Evolutionary conservation across 2,888 invertebrate species (phyloP), one percentile per base, ranked within the genome.

Genomic region (Pseudococcus longispinus): DNA sequence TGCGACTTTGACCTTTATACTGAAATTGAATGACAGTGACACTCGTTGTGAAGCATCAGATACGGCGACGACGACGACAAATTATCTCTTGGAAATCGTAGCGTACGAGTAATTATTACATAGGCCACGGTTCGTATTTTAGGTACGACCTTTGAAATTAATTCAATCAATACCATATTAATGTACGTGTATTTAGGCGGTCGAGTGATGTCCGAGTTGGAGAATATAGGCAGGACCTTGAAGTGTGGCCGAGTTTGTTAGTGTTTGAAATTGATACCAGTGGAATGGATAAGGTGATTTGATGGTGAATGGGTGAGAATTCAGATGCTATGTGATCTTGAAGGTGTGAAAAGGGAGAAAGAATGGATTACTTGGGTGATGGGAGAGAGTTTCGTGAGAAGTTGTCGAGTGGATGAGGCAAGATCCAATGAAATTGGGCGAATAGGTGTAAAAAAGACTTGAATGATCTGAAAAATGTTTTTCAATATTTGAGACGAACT

Each of bases 141-240:
- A 80, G 77, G 20, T 80, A 80, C 42, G 77, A 80, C 77, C 77
- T 80, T 80, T 37, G 37, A 18, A 80, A 80, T 80, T 80, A 80
- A 80, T 80, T 80, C 77, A 80, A 80, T 80, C 77, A 80, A 80
- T 80, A 80, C n/a, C 77, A 70, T 29, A 42, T 80, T 80, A 42
- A 80, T 80, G 42, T 80, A 80, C 15, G 29, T 29, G 70, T 80
- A 80, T 80, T 80, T 80, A 37, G 74, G 18, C 70, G 32, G 29
- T 74, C 29, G 60, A 60, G 20, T 9, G 32, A 18, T 29, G 32
- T 32, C 74, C 32, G 32, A 74, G 32, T 60, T 37, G 9, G 20
- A 60, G 60, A 20, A 60, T 60, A 23, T 5, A n/a, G 18, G 2
- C 13, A 15, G 51, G 60, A 60, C 60, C 60, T 60, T 60, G 60